A percentile compares a stretch with the other conserved stretches of the same genome.
Conservation (phyloP, 2,888 invertebrate genomes). For the Zele albiditarsus region DNA sequence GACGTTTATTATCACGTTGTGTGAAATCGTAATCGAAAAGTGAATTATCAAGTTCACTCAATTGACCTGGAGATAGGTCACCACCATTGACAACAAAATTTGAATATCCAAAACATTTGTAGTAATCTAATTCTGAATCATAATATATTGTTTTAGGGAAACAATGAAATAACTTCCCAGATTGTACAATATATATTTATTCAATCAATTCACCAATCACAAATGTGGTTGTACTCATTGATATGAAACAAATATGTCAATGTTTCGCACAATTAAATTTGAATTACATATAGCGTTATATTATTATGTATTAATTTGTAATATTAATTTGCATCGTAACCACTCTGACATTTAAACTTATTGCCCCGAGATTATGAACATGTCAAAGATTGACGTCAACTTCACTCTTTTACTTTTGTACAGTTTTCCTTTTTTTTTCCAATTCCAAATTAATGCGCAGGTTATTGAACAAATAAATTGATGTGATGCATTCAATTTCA, state of each 20-base stretch:
- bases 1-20: no score
- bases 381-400: conserved; percentile 5
- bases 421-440: neutral
- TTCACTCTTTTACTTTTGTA: neutral
- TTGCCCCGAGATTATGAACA: neutral
- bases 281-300: neutral
- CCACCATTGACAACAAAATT: neutral
- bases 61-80: conserved; percentile 1
- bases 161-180: neutral
- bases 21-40: neutral
- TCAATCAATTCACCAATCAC: no score
- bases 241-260: no score
- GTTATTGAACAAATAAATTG: no score
- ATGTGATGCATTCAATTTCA: no score
- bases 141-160: neutral
- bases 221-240: no score
- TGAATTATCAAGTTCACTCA: neutral
- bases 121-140: neutral
- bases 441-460: neutral
- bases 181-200: neutral
- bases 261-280: neutral
- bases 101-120: neutral
- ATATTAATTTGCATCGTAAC: neutral
- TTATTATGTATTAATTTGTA: neutral
- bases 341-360: neutral